A percentile compares a stretch with the other conserved stretches of the same genome.
phyloP scores from a whole-genome alignment of 2,797 vertebrate species.

The Taeniopygia guttata region DNA sequence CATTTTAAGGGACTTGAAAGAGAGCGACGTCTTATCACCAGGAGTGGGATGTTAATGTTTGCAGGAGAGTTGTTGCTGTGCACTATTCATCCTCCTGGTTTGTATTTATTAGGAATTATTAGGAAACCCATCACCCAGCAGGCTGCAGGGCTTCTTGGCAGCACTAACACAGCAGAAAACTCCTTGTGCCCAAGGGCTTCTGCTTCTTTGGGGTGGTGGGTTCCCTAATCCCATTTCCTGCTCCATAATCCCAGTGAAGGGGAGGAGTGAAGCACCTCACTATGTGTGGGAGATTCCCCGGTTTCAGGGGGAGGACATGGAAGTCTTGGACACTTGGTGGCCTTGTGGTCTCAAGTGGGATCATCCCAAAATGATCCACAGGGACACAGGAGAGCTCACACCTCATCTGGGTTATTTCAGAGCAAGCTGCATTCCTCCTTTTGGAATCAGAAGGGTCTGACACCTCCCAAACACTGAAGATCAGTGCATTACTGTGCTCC shows the following conservation, averaged over 20 bases:
- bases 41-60: background rate
- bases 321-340: background rate
- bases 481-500: background rate
- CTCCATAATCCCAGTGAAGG: background rate
- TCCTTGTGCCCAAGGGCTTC: background rate
- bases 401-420: background rate
- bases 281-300: rapidly evolving
- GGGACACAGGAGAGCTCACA: background rate
- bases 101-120: background rate
- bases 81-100: background rate
- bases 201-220: background rate
- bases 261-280: too few relatives aligned
- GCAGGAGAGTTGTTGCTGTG: background rate
- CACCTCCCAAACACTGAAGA: background rate
- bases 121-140: background rate
- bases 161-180: rapidly evolving
- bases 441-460: background rate
- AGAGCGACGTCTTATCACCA: background rate
- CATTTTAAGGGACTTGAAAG: slow-evolving; percentile 13
- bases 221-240: background rate
- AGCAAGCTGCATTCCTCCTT: background rate
- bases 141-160: background rate
- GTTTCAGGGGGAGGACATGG: background rate
- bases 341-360: rapidly evolving
- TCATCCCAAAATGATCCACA: background rate